Conservation (phyloP, 1,140 invertebrate genomes). For the Glossosoma conforme region DNA sequence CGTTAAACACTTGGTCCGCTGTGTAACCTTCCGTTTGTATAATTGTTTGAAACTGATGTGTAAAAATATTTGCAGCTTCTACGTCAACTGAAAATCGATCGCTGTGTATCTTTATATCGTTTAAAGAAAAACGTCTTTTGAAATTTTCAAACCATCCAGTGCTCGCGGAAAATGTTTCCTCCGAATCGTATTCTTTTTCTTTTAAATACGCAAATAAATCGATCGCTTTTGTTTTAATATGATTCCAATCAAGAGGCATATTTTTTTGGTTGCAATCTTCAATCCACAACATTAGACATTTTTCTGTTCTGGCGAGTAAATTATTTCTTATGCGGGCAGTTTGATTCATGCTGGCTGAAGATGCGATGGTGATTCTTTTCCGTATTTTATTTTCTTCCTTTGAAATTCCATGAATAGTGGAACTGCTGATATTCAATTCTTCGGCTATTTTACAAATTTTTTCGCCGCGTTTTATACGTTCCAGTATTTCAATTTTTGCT, state of each 20-base stretch:
- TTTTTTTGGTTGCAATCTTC: constrained; percentile 11
- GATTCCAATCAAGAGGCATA: constrained; percentile 4
- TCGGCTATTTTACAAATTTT: no score
- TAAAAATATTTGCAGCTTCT: constrained; percentile 33
- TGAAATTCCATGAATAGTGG: no score
- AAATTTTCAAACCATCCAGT: constrained; percentile 38
- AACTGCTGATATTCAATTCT: no score
- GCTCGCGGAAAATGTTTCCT: constrained; percentile 33
- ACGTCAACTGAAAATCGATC: constrained; percentile 35
- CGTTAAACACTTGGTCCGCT: constrained; percentile 41
- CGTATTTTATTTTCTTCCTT: no score
- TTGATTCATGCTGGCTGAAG: no score
- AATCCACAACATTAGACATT: constrained; percentile 18
- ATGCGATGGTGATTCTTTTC: no score
- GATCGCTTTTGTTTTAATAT: constrained; percentile 27
- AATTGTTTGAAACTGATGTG: constrained; percentile 28
- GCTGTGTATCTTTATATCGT: constrained; percentile 32
- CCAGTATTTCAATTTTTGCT: no score
- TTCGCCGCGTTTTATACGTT: no score
- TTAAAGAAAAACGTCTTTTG: constrained; percentile 33
- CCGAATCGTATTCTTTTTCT: constrained; percentile 27
- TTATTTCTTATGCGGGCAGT: no score
- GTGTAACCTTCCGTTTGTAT: constrained; percentile 33
- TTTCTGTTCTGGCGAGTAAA: constrained; percentile 19
- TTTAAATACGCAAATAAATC: constrained; percentile 27